A percentile compares a stretch with the other conserved stretches of the same genome.
Conservation (phyloP, 2,113 vertebrate species). For the Myotis davidii region DNA sequence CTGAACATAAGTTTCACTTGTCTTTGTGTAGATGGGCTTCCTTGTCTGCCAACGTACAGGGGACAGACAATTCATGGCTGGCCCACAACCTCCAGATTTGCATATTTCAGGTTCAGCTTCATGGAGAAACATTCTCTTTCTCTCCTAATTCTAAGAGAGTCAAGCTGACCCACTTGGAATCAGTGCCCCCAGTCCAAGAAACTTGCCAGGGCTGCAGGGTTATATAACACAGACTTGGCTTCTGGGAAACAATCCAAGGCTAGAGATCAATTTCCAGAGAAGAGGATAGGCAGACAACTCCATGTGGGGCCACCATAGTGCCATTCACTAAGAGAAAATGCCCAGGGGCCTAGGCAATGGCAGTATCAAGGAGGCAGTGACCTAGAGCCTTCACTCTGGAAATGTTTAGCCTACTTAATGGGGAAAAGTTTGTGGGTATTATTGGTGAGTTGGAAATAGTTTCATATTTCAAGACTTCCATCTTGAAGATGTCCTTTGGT, state of each 20-base stretch:
- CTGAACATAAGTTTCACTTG: slow-evolving; percentile 48
- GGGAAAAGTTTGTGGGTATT: background rate
- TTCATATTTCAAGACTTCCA: background rate
- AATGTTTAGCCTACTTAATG: background rate
- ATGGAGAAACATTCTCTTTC: slow-evolving; percentile 28
- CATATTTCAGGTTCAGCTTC: slow-evolving; percentile 21
- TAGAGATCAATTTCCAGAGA: background rate
- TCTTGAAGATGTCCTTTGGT: background rate
- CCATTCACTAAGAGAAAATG: background rate
- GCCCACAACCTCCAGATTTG: background rate
- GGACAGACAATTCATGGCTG: background rate
- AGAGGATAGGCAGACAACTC: background rate
- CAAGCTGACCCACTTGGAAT: slow-evolving; percentile 32
- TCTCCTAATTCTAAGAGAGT: slow-evolving; percentile 49
- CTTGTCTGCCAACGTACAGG: background rate
- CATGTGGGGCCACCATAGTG: background rate
- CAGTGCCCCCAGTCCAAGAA: slow-evolving; percentile 17
- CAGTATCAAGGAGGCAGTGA: background rate
- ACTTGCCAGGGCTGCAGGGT: slow-evolving; percentile 10
- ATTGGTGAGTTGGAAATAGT: background rate
- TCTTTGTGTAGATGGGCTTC: slow-evolving; percentile 9
- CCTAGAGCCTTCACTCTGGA: background rate
- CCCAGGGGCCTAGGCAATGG: background rate
- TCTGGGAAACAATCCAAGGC: slow-evolving; percentile 6
- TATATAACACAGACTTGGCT: slow-evolving; percentile 21